phyloP scores from a whole-genome alignment of 2,113 vertebrate species.

The Ailurus styani region DNA sequence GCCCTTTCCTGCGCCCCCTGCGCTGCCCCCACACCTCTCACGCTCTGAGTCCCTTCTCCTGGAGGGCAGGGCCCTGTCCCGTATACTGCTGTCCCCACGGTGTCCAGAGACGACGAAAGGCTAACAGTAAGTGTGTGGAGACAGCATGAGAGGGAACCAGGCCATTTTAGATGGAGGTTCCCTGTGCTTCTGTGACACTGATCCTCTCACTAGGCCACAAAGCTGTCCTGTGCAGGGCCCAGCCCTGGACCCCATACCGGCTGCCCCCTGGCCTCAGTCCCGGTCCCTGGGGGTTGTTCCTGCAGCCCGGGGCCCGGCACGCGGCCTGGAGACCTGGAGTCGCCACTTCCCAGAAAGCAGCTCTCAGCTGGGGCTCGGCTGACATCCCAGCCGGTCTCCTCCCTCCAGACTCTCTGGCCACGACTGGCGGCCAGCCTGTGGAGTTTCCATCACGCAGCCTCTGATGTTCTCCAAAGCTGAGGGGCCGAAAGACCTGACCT shows the following conservation, averaged over 20 bases:
- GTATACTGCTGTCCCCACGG: not conserved
- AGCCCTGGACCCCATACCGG: not conserved
- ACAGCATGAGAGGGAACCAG: fast-evolving
- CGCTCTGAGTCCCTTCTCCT: not conserved
- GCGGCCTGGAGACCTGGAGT: not conserved
- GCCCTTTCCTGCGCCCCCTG: not conserved
- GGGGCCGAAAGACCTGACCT: fast-evolving
- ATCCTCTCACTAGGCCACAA: no score
- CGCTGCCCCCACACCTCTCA: fast-evolving
- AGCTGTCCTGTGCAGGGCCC: not conserved
- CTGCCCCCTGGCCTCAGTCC: not conserved
- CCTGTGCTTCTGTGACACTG: not conserved
- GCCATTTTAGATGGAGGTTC: not conserved
- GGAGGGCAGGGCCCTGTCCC: no score
- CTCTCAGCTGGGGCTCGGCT: not conserved
- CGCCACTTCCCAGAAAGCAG: not conserved
- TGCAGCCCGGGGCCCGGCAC: not conserved
- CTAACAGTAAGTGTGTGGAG: not conserved
- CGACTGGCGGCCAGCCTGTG: not conserved
- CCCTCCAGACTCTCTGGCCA: not conserved
- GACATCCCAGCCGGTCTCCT: not conserved
- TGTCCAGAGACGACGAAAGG: not conserved
- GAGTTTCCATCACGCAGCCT: not conserved
- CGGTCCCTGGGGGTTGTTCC: not conserved
- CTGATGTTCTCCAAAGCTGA: not conserved